Evolutionary conservation across 2,113 vertebrate species (phyloP), one percentile per base, ranked within the genome.

Genomic region (Casuarius casuarius): DNA sequence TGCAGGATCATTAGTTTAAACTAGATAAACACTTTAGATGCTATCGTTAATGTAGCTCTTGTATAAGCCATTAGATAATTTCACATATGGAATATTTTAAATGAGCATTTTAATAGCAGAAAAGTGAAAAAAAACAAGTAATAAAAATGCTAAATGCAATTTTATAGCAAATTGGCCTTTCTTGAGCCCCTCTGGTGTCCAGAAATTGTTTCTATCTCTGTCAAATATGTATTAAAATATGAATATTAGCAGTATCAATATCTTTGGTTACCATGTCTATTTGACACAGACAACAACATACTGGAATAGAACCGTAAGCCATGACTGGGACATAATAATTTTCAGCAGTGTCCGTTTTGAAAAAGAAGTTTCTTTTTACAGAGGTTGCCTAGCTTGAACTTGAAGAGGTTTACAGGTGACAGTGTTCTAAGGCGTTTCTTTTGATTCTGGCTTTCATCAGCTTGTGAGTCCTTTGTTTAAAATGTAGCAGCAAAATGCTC

Each of bases 201-300:
- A 48, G 44, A 87, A 65, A 11, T 44, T 17, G 1, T 10, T 76
- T 63, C 74, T 82, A 40, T 29, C 22, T 54, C 10, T 71, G 35
- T 78, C 51, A 81, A 6, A 20, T 33, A 6, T 35, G 2, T 70
- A 26, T 76, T 75, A 33, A 67, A 75, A 2, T 79, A 46, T 31
- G 6, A 33, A 70, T 61, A 5, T 48, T 38, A 17, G 4, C 48
- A 68, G 1, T 67, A 70, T 56, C 82, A 83, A 5, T 12, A 44
- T 73, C 9, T 12, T 75, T 65, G 4, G 0, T 70, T 22, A 80
- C 21, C 16, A 33, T 29, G 11, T 28, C 48, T 82, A 0, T 75
- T 67, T 42, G 46, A 17, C 0, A 0, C 13, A 56, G 67, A 35
- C 76, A 67, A 73, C 14, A 73, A 19, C 54, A 61, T 33, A 12